phyloP scores from a whole-genome alignment of 2,113 vertebrate genomes.

The Conger conger region DNA sequence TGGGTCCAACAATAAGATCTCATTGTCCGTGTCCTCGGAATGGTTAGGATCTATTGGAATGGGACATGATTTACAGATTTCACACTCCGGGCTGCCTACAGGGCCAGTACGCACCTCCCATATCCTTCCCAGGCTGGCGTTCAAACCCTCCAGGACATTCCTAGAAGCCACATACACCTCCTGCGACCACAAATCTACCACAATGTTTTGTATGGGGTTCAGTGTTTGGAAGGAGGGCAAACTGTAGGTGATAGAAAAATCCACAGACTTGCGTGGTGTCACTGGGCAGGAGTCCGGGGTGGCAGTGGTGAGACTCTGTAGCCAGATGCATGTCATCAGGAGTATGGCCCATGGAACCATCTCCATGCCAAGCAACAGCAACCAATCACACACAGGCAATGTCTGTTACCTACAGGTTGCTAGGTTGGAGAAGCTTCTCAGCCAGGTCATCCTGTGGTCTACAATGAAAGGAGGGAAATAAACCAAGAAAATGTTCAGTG shows the following conservation, averaged over 20 bases:
- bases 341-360: conserved; percentile 62
- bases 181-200: conserved; percentile 21
- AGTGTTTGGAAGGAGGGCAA: conserved; percentile 65
- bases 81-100: conserved; percentile 68
- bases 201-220: conserved; percentile 78
- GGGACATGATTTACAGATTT: conserved; percentile 71
- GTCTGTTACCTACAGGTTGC: conserved; percentile 50
- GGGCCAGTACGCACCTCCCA: conserved; percentile 81
- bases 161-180: conserved; percentile 78
- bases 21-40: conserved; percentile 72
- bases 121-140: conserved; percentile 41
- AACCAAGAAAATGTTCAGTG: neutral
- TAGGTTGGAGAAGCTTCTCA: conserved; percentile 20
- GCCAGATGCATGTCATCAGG: conserved; percentile 64
- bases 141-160: conserved; percentile 76
- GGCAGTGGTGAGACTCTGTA: conserved; percentile 51
- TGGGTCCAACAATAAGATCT: conserved; percentile 79
- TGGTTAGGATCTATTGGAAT: conserved; percentile 37
- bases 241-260: conserved; percentile 75
- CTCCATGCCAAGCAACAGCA: conserved; percentile 50
- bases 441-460: conserved; percentile 55
- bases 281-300: conserved; percentile 64
- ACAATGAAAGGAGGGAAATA: conserved; percentile 31
- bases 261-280: conserved; percentile 46
- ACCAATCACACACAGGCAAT: conserved; percentile 35